phyloP scores from a whole-genome alignment of 2,113 vertebrate species.

The Haplotaxodon microlepis region DNA sequence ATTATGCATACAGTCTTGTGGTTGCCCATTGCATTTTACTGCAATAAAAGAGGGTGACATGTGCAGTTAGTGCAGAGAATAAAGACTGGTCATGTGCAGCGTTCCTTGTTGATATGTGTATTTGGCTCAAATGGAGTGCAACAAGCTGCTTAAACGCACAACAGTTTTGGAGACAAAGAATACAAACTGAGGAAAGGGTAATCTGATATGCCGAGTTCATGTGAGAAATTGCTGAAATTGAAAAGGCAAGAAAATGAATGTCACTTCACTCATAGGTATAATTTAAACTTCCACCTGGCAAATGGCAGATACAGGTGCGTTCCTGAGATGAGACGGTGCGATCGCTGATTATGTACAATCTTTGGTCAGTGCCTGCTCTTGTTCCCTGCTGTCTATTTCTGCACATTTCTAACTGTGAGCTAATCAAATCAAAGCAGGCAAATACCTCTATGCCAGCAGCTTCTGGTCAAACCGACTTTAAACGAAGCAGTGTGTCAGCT shows the following conservation, averaged over 20 bases:
- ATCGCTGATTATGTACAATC: background rate
- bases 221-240: background rate
- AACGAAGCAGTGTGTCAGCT: background rate
- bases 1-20: background rate
- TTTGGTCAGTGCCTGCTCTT: background rate
- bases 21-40: background rate
- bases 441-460: background rate
- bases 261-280: background rate
- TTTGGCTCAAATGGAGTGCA: background rate
- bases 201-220: background rate
- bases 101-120: background rate
- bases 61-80: background rate
- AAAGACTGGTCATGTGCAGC: background rate
- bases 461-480: background rate
- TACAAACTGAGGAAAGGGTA: background rate
- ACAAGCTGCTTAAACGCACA: background rate
- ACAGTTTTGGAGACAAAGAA: background rate
- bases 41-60: background rate
- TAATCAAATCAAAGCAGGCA: slow-evolving; percentile 13
- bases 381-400: background rate
- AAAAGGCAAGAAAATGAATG: background rate
- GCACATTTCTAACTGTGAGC: background rate
- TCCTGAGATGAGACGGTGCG: background rate
- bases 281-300: background rate
- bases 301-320: background rate